A percentile compares a stretch with the other conserved stretches of the same genome.
Conservation (phyloP, 2,888 invertebrate genomes). For the Auanema sp. region DNA sequence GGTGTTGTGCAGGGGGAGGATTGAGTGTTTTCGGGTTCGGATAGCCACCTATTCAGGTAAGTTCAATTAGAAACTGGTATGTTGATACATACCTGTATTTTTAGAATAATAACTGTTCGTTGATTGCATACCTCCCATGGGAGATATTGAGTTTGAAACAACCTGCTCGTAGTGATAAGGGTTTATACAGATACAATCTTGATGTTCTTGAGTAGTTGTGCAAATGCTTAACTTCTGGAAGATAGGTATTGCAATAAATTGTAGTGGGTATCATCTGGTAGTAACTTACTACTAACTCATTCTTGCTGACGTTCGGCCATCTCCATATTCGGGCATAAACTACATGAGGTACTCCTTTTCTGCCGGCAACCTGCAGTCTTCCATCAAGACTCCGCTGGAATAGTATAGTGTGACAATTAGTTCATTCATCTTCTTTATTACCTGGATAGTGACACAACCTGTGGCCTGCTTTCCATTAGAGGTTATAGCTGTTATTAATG, state of each 20-base stretch:
- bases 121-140: slow-evolving; percentile 11
- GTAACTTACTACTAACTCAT: slow-evolving; percentile 75
- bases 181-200: slow-evolving; percentile 98
- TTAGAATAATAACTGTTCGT: not conserved
- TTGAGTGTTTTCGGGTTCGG: too few species aligned
- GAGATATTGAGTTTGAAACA: slow-evolving; percentile 73
- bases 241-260: too few species aligned
- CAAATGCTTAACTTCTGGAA: slow-evolving; percentile 75
- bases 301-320: slow-evolving; percentile 99
- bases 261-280: too few species aligned
- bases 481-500: slow-evolving; percentile 94
- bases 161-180: slow-evolving; percentile 99
- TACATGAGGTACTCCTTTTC: slow-evolving; percentile 98
- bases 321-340: slow-evolving; percentile 97
- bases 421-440: too few species aligned
- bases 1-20: too few species aligned
- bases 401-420: too few species aligned
- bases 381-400: slow-evolving; percentile 92
- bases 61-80: not conserved
- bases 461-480: slow-evolving; percentile 97
- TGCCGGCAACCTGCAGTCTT: slow-evolving; percentile 93
- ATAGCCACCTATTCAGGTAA: too few species aligned
- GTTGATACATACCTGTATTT: not conserved
- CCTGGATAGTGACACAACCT: slow-evolving; percentile 91
- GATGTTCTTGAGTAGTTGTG: slow-evolving; percentile 76